Evolutionary conservation across 2,888 invertebrate species (phyloP).

Genomic region (Agrilus cyanescens): DNA sequence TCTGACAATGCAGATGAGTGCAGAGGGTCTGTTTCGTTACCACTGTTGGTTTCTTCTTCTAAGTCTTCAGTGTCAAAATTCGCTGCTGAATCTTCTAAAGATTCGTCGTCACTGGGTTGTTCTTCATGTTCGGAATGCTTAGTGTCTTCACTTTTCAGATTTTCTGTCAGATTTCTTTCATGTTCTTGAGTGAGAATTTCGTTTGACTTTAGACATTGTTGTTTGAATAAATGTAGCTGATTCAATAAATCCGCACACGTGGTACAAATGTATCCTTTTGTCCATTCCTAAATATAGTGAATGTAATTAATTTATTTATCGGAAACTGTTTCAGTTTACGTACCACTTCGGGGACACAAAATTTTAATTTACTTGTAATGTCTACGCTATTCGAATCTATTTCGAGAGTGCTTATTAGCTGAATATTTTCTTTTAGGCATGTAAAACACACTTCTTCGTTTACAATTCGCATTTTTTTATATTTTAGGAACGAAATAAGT

Average conservation of each 20-base stretch:
- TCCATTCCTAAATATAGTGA: slow-evolving; percentile 18
- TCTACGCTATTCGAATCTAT: slow-evolving; percentile 12
- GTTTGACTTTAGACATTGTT: slow-evolving; percentile 23
- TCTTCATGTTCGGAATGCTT: neutral
- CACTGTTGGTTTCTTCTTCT: neutral
- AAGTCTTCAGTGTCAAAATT: neutral
- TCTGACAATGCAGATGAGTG: too few relatives aligned
- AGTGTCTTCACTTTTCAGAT: neutral
- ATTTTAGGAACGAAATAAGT: too few relatives aligned
- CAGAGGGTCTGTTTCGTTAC: neutral
- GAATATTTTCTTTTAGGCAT: slow-evolving; percentile 14
- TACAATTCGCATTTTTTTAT: neutral
- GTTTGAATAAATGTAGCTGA: slow-evolving; percentile 21
- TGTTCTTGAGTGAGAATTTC: slow-evolving; percentile 9
- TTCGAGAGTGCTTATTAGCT: slow-evolving; percentile 16
- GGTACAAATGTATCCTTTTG: slow-evolving; percentile 18
- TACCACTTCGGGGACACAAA: slow-evolving; percentile 27
- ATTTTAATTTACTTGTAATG: slow-evolving; percentile 18
- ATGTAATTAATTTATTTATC: neutral
- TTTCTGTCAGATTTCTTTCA: neutral
- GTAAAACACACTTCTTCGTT: slow-evolving; percentile 12
- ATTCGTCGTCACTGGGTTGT: slow-evolving; percentile 3
- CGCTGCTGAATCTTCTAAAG: neutral
- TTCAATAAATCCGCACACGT: slow-evolving; percentile 21
- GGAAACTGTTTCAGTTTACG: slow-evolving; percentile 5